Conservation (phyloP, 2,888 invertebrate species). For the Abscondita cerata region DNA sequence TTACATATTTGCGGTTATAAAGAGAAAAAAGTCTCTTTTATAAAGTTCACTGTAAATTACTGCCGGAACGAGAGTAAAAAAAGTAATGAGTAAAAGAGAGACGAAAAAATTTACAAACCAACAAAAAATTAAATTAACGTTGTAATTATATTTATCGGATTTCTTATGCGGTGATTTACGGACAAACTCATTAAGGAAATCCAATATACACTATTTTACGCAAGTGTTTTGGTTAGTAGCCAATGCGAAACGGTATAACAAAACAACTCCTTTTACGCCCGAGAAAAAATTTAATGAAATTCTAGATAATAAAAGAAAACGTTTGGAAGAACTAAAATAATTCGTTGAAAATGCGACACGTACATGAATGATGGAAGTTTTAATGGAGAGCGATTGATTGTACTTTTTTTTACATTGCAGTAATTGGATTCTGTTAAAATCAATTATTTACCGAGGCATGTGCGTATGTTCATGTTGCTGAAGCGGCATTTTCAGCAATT, state of each 20-base stretch:
- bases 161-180: slow-evolving; percentile 2
- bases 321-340: no score
- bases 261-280: neutral
- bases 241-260: neutral
- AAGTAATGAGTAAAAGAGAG: slow-evolving; percentile 1
- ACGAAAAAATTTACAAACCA: slow-evolving; percentile 1
- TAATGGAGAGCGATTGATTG: no score
- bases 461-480: no score
- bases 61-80: slow-evolving; percentile 1
- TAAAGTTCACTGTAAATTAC: neutral
- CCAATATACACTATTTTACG: slow-evolving; percentile 5
- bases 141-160: slow-evolving; percentile 7
- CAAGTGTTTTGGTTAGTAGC: slow-evolving; percentile 3
- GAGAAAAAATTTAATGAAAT: no score
- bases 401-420: no score
- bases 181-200: neutral
- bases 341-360: no score
- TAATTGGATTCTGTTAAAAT: no score
- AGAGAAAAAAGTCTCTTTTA: slow-evolving; percentile 8
- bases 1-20: slow-evolving; percentile 8
- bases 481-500: no score
- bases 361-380: no score
- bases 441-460: no score
- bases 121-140: slow-evolving; percentile 10
- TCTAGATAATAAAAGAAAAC: no score